Percentiles rank a stretch among this genome's conserved stretches.
Evolutionary conservation across 2,888 invertebrate genomes (phyloP).

Genomic region (Slavum lentiscoides): DNA sequence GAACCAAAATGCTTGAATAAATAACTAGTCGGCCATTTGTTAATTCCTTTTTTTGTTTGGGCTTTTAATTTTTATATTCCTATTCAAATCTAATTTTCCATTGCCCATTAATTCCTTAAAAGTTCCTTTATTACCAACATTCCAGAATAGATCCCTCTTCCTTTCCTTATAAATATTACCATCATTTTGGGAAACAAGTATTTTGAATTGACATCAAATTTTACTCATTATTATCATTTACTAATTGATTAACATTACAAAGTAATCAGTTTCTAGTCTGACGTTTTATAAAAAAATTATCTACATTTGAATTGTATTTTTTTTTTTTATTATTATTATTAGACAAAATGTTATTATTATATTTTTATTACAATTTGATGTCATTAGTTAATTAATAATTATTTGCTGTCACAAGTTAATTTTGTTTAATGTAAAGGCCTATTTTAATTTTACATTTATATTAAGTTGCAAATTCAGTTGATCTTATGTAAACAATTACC

Average conservation of each 20-base stretch:
- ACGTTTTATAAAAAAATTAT: constrained; percentile 27
- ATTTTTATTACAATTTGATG: neutral
- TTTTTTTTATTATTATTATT: constrained; percentile 5
- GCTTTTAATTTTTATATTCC: constrained; percentile 45
- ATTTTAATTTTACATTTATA: constrained; percentile 43
- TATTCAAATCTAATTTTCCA: constrained; percentile 27
- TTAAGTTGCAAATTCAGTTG: constrained; percentile 29
- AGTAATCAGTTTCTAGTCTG: constrained; percentile 43
- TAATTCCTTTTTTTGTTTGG: constrained; percentile 35
- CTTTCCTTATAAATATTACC: constrained; percentile 48
- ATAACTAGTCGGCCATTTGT: constrained; percentile 36
- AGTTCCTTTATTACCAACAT: constrained; percentile 52
- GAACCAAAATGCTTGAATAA: constrained; percentile 47
- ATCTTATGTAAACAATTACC: constrained; percentile 36
- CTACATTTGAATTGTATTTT: constrained; percentile 20
- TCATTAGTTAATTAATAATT: constrained; percentile 25
- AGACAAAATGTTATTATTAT: constrained; percentile 24
- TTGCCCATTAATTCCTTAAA: constrained; percentile 42
- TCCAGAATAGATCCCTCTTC: constrained; percentile 53
- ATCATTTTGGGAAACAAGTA: constrained; percentile 51
- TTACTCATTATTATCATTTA: constrained; percentile 32
- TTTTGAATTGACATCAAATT: constrained; percentile 44
- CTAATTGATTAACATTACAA: constrained; percentile 36
- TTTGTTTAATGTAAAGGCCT: constrained; percentile 41
- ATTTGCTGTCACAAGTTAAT: constrained; percentile 41